Percentiles rank a stretch among this genome's conserved stretches.
Conservation (phyloP, 2,888 invertebrate genomes). For the Dolomedes plantarius region DNA sequence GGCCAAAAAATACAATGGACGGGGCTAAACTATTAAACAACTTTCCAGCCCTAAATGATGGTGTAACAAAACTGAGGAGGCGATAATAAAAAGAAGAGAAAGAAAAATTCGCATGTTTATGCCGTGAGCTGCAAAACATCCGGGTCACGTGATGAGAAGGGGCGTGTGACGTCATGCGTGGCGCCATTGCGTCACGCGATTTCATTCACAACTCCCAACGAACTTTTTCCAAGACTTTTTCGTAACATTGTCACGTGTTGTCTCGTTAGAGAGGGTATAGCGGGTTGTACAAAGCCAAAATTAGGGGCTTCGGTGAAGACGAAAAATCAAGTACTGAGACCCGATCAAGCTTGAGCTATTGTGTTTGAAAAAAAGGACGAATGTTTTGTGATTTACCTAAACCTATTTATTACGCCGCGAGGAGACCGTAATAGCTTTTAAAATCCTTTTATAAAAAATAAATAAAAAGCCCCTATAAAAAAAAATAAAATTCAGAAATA, state of each 20-base stretch:
- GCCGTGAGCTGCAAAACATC: constrained; percentile 13
- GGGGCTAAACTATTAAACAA: background rate
- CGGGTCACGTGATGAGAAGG: constrained; percentile 43
- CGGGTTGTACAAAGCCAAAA: too few relatives aligned
- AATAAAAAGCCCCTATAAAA: too few relatives aligned
- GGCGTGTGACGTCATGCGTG: constrained; percentile 39
- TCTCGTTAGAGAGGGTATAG: background rate
- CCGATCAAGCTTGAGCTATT: too few relatives aligned
- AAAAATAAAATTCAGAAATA: too few relatives aligned
- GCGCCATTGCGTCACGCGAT: constrained; percentile 35
- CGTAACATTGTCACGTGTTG: background rate
- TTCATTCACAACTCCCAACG: constrained; percentile 5
- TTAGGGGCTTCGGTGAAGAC: too few relatives aligned
- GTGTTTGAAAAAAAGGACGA: too few relatives aligned
- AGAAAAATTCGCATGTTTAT: constrained; percentile 4
- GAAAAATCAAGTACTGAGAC: too few relatives aligned
- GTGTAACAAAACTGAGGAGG: constrained; percentile 2
- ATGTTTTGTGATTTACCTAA: too few relatives aligned
- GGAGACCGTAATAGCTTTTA: too few relatives aligned
- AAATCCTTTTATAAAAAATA: too few relatives aligned
- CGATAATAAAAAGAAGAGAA: background rate
- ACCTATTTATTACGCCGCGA: too few relatives aligned
- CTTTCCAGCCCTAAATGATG: background rate
- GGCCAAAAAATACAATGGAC: background rate
- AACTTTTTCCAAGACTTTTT: background rate